A percentile compares a stretch with the other conserved stretches of the same genome.
Evolutionary conservation across 2,113 vertebrate genomes (phyloP).

Genomic region (Callospermophilus lateralis): DNA sequence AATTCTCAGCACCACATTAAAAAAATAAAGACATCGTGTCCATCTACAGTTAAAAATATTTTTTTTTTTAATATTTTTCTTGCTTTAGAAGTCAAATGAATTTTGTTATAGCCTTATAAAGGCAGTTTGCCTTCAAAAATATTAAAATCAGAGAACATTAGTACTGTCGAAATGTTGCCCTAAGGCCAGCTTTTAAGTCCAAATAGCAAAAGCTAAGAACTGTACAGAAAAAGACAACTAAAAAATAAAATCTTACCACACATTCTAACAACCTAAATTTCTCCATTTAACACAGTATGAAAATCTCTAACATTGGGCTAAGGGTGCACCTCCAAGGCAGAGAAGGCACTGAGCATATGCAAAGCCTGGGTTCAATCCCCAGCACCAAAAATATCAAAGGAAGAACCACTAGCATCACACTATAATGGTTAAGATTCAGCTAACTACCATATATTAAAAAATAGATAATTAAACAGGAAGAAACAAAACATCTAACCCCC

Average conservation of each 20-base stretch:
- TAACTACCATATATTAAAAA: not conserved
- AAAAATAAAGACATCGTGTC: no score
- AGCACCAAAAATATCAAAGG: not conserved
- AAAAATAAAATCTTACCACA: slow-evolving; percentile 18
- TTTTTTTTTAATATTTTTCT: slow-evolving; percentile 33
- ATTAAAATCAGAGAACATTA: slow-evolving; percentile 38
- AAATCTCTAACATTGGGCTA: not conserved
- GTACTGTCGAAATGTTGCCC: not conserved
- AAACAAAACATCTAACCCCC: slow-evolving; percentile 31
- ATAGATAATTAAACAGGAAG: not conserved
- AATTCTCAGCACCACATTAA: no score
- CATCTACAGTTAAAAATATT: no score
- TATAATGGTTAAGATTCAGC: not conserved
- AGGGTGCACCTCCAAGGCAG: not conserved
- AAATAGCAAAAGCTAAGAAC: not conserved
- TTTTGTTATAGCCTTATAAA: not conserved
- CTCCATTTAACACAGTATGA: not conserved
- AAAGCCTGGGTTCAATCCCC: not conserved
- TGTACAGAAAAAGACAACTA: not conserved
- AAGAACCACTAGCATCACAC: slow-evolving; percentile 15
- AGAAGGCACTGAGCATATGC: not conserved
- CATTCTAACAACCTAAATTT: not conserved
- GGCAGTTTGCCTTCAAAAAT: slow-evolving; percentile 30
- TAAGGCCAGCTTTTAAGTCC: not conserved
- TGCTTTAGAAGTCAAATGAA: slow-evolving; percentile 35